Evolutionary conservation across 2,113 vertebrate genomes (phyloP).

Genomic region (Athene noctua): DNA sequence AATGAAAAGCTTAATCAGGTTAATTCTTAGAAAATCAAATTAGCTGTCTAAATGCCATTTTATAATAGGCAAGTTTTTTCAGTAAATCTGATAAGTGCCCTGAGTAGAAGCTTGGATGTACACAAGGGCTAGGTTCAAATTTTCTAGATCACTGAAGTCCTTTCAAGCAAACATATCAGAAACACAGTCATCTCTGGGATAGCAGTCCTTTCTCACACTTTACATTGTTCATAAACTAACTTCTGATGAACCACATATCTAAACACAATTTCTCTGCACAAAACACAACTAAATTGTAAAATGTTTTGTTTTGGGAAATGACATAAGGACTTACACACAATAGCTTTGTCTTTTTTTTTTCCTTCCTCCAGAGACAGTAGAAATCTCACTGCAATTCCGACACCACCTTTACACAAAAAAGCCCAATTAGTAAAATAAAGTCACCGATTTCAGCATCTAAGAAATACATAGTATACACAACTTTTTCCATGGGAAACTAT

Average conservation of each 20-base stretch:
- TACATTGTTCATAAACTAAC: background rate
- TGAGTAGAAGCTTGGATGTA: background rate
- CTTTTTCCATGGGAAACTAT: background rate
- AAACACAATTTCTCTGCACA: background rate
- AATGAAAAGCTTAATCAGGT: background rate
- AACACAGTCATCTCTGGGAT: rapidly evolving
- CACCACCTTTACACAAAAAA: background rate
- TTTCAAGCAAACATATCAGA: background rate
- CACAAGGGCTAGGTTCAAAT: background rate
- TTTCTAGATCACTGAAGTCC: background rate
- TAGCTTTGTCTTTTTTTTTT: background rate
- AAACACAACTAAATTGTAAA: background rate
- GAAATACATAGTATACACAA: background rate
- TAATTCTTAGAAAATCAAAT: background rate
- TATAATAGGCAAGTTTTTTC: background rate
- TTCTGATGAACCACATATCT: background rate
- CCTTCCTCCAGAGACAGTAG: background rate
- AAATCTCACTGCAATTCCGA: background rate
- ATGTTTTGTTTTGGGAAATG: background rate
- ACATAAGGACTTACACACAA: background rate
- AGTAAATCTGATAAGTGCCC: background rate
- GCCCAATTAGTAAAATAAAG: background rate
- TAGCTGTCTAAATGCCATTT: background rate
- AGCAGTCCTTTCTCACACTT: background rate
- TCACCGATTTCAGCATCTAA: background rate